These are phyloP conservation scores for Pseudocheirus occidentalis DNA, from an alignment of 2,797 vertebrate genomes.

Conservation along the genomic window DNA sequence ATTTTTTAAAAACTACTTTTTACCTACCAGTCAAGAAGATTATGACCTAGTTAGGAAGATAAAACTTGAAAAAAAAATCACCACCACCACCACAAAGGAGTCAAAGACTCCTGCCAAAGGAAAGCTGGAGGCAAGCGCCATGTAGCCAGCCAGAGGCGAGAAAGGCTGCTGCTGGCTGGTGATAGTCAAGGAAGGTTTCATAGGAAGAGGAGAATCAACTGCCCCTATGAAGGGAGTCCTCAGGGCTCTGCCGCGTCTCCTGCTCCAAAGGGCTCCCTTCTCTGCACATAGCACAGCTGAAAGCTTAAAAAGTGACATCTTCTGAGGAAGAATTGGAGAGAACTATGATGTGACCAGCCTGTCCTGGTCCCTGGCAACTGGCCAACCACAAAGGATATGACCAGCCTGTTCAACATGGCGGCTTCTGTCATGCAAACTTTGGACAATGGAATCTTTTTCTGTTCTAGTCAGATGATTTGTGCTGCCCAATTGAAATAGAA, in stretches of 20 bases:
- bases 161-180: not conserved
- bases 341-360: not conserved
- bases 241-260: not conserved
- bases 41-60: not conserved
- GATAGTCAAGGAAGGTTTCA: not conserved
- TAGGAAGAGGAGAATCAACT: not conserved
- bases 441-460: not conserved
- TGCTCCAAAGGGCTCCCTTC: not conserved
- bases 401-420: not conserved
- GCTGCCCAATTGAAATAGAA: not conserved
- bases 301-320: not conserved
- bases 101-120: not conserved
- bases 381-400: too few relatives aligned
- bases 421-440: not conserved
- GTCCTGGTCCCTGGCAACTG: accelerated
- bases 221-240: not conserved
- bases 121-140: not conserved
- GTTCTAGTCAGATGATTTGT: not conserved
- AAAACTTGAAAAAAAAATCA: not conserved
- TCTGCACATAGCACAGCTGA: not conserved
- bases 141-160: not conserved
- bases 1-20: too few relatives aligned
- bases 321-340: not conserved
- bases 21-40: not conserved
- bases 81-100: too few relatives aligned